Evolutionary conservation across 1,140 invertebrate species (phyloP).

Genomic region (Cherax destructor): DNA sequence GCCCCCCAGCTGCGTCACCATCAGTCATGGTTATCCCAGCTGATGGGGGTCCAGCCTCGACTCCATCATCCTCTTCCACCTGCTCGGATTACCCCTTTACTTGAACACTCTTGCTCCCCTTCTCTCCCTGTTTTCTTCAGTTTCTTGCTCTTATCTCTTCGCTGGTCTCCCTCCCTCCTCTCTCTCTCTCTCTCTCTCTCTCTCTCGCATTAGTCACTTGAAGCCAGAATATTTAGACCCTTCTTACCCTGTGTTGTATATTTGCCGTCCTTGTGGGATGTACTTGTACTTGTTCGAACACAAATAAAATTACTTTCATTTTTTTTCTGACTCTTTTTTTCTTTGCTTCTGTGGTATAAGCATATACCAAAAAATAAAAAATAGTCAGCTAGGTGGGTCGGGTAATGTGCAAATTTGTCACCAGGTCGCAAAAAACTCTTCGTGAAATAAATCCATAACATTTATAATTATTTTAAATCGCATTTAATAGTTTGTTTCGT

Average conservation of each 20-base stretch:
- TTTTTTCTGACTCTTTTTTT: slow-evolving; percentile 16
- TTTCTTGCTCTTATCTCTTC: not conserved
- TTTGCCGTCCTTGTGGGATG: not conserved
- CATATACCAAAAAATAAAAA: no score
- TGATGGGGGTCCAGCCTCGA: not conserved
- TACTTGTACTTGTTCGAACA: not conserved
- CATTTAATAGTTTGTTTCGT: no score
- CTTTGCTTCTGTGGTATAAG: slow-evolving; percentile 22
- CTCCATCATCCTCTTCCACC: not conserved
- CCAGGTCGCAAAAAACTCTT: no score
- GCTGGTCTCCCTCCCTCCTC: not conserved
- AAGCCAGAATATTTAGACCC: not conserved
- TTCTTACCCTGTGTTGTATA: not conserved
- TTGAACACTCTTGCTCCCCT: not conserved
- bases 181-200: slow-evolving; percentile 3
- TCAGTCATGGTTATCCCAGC: not conserved
- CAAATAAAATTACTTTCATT: not conserved
- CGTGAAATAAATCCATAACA: no score
- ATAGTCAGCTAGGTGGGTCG: no score
- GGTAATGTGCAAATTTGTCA: no score
- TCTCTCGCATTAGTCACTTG: not conserved
- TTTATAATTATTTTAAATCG: no score
- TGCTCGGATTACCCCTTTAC: not conserved
- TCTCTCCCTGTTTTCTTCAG: slow-evolving; percentile 8
- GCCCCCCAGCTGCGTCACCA: not conserved